Base-by-base conservation (phyloP, 1,140 invertebrate species). In the Ceratina australensis region DNA sequence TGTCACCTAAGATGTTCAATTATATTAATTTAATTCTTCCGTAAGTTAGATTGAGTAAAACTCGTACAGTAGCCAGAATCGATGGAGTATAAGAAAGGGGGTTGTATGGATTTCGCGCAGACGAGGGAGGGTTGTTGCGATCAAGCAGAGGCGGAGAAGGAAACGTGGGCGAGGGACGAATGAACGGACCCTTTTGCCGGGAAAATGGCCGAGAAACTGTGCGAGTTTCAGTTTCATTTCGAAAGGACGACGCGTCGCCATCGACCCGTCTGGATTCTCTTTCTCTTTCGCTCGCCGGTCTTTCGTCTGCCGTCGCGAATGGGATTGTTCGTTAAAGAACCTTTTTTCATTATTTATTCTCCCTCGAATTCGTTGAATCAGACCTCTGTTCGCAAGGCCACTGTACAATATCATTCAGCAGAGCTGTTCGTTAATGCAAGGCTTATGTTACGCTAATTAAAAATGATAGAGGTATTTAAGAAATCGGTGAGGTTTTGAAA, bases 151-250 rank as follows among this genome's bases (percentile, higher is more conserved):
- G 24, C n/a, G 18, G 57, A 72, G 59, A 72, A 61, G 57, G 33
- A 72, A 69, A 69, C 67, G 67, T 12, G 67, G 42, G 50, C 56
- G n/a, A 16, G 13, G 16, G 10, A 42, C 33, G 33, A 42, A 42
- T 42, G 33, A 42, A 68, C 49, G 67, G 67, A 57, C 67, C 67
- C 20, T 69, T 69, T 69, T 54, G 42, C 67, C 67, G 20, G 28
- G 56, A 72, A 72, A 72, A 72, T 61, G 69, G 59, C 56, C 69
- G 59, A 50, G 59, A 72, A 60, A 18, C 56, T 49, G 56, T 42
- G 42, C 24, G 69, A 49, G 69, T 72, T 72, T 72, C 69, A 72
- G 69, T 72, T 72, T 61, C 69, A 59, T 59, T 72, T 72, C 69
- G 57, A 61, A 42, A 72, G 69, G 24, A 60, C 57, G 56, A 28